A percentile compares a stretch with the other conserved stretches of the same genome.
phyloP scores from a whole-genome alignment of 2,888 invertebrate species.

The Sinohyriopsis cumingii region DNA sequence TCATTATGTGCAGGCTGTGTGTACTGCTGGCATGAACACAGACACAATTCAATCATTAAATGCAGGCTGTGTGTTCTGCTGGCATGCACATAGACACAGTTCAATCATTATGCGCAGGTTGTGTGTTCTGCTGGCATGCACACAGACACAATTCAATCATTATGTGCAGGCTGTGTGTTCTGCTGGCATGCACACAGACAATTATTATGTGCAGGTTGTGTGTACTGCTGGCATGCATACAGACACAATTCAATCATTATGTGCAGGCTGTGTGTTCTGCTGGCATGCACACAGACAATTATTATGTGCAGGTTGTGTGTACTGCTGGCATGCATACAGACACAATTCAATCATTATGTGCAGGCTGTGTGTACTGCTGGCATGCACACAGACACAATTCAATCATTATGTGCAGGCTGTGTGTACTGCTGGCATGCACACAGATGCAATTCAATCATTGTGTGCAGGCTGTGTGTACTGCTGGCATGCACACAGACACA shows the following conservation, averaged over 20 bases:
- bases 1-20: too few relatives aligned
- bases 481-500: slow-evolving; percentile 2
- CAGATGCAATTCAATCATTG: slow-evolving; percentile 1
- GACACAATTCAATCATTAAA: slow-evolving; percentile 6
- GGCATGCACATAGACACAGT: slow-evolving; percentile 4
- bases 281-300: slow-evolving; percentile 2
- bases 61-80: too few relatives aligned
- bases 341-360: slow-evolving; percentile 6
- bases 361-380: too few relatives aligned
- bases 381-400: slow-evolving; percentile 8
- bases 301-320: neutral
- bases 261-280: too few relatives aligned
- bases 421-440: slow-evolving; percentile 1
- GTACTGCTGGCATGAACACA: neutral
- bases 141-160: slow-evolving; percentile 5
- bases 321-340: neutral
- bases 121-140: neutral
- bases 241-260: slow-evolving; percentile 5
- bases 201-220: too few relatives aligned
- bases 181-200: slow-evolving; percentile 1
- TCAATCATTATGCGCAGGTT: slow-evolving; percentile 5
- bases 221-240: neutral
- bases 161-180: neutral
- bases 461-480: too few relatives aligned
- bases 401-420: too few relatives aligned